Conservation (phyloP, 1,140 invertebrate genomes). For the Drosophila grimshawi region DNA sequence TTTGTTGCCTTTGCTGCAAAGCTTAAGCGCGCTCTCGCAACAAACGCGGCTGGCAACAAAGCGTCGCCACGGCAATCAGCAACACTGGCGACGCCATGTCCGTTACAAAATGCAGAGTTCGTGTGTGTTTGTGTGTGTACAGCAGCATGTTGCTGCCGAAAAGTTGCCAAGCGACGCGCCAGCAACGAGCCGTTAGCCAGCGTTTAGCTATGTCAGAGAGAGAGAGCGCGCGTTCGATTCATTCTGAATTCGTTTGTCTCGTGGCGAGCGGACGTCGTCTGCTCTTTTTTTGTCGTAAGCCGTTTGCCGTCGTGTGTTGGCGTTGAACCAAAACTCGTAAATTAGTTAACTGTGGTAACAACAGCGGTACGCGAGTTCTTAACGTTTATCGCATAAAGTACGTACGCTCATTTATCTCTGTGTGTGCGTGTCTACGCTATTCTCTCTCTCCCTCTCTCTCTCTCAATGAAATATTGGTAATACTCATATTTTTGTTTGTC, state of each 20-base stretch:
- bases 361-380: conserved; percentile 37
- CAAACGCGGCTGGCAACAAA: conserved; percentile 5
- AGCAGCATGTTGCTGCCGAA: neutral
- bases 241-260: conserved; percentile 51
- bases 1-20: conserved; percentile 6
- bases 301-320: conserved; percentile 28
- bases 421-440: neutral
- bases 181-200: neutral
- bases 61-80: neutral
- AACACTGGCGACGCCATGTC: neutral
- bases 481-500: conserved; percentile 26
- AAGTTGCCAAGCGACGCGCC: conserved; percentile 4
- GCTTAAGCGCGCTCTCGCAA: conserved; percentile 15
- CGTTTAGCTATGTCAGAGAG: conserved; percentile 10
- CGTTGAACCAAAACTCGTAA: conserved; percentile 20
- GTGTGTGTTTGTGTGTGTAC: neutral
- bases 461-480: conserved; percentile 53
- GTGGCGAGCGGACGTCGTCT: conserved; percentile 44
- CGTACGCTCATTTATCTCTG: neutral
- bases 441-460: neutral
- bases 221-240: conserved; percentile 24
- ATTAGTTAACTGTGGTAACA: conserved; percentile 43
- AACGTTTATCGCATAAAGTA: conserved; percentile 36
- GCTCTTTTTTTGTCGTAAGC: conserved; percentile 19
- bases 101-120: neutral